phyloP scores from a whole-genome alignment of 2,888 invertebrate species.

The Sphecodes monilicornis region DNA sequence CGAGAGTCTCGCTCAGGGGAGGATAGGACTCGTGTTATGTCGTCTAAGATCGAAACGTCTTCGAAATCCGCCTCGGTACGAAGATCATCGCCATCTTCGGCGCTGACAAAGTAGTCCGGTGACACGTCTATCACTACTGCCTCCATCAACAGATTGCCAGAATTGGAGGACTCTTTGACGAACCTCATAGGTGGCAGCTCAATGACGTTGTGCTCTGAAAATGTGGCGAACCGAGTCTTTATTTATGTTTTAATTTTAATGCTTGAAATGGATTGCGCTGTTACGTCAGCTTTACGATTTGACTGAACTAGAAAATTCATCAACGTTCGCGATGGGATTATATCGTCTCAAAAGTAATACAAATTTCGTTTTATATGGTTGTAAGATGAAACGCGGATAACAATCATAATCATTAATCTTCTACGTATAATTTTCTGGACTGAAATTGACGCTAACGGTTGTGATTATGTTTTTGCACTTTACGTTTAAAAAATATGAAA shows the following conservation, averaged over 20 bases:
- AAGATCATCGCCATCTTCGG: slow-evolving; percentile 93
- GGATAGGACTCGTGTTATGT: slow-evolving; percentile 85
- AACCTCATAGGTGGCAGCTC: slow-evolving; percentile 95
- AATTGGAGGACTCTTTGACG: slow-evolving; percentile 94
- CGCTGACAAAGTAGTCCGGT: slow-evolving; percentile 92
- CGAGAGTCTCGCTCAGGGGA: slow-evolving; percentile 68
- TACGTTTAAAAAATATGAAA: too few relatives aligned
- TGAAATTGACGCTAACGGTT: too few relatives aligned
- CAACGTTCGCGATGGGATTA: too few relatives aligned
- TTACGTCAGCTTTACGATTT: too few relatives aligned
- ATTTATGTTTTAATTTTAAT: not conserved
- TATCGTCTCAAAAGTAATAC: too few relatives aligned
- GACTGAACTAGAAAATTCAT: not conserved
- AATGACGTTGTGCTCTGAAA: slow-evolving; percentile 91
- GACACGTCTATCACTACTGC: slow-evolving; percentile 96
- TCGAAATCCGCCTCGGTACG: slow-evolving; percentile 95
- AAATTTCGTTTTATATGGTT: too few relatives aligned
- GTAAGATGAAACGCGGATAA: too few relatives aligned
- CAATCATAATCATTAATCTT: too few relatives aligned
- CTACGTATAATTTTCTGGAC: too few relatives aligned
- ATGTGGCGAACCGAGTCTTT: not conserved
- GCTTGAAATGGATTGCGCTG: not conserved
- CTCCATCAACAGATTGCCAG: slow-evolving; percentile 95
- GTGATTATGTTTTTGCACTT: too few relatives aligned
- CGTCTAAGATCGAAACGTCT: slow-evolving; percentile 93